Evolutionary conservation across 2,113 vertebrate species (phyloP).

Genomic region (Pachypanchax playfairii): DNA sequence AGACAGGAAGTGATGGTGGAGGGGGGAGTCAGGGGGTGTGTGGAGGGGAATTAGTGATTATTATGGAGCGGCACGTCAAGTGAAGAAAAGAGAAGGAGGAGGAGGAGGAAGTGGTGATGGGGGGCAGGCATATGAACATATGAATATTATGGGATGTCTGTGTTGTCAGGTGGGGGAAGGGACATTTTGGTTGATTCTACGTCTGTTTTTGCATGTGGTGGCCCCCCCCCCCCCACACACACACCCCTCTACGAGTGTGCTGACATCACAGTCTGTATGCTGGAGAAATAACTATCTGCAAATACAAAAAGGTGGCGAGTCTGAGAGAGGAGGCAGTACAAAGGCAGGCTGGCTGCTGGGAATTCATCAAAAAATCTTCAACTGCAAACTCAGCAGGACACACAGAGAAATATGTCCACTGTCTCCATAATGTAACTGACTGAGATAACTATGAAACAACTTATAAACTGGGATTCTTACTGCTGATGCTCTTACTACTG

Average conservation of each 20-base stretch:
- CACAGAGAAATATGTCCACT: slow-evolving; percentile 32
- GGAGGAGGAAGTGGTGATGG: slow-evolving; percentile 14
- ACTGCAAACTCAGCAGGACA: slow-evolving; percentile 22
- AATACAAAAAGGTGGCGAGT: slow-evolving; percentile 28
- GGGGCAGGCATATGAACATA: slow-evolving; percentile 43
- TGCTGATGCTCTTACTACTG: neutral
- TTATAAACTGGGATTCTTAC: neutral
- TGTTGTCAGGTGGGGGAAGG: slow-evolving; percentile 73
- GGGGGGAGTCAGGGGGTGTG: neutral
- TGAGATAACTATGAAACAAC: slow-evolving; percentile 23
- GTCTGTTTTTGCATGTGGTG: slow-evolving; percentile 62
- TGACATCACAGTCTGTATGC: slow-evolving; percentile 27
- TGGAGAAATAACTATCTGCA: slow-evolving; percentile 48
- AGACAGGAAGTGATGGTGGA: slow-evolving; percentile 68
- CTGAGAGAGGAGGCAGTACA: slow-evolving; percentile 34
- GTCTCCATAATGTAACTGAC: slow-evolving; percentile 43
- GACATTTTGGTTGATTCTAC: slow-evolving; percentile 68
- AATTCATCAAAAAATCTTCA: slow-evolving; percentile 53
- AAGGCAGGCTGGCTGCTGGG: slow-evolving; percentile 35
- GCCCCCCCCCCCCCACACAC: neutral
- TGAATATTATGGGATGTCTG: slow-evolving; percentile 79
- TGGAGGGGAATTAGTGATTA: slow-evolving; percentile 70
- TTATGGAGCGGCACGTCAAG: slow-evolving; percentile 66
- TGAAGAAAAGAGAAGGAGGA: slow-evolving; percentile 43
- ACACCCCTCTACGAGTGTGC: slow-evolving; percentile 10